These are phyloP conservation scores for Anarrhichthys ocellatus DNA, from an alignment of 2,113 vertebrate species.

Conservation along the genomic window DNA sequence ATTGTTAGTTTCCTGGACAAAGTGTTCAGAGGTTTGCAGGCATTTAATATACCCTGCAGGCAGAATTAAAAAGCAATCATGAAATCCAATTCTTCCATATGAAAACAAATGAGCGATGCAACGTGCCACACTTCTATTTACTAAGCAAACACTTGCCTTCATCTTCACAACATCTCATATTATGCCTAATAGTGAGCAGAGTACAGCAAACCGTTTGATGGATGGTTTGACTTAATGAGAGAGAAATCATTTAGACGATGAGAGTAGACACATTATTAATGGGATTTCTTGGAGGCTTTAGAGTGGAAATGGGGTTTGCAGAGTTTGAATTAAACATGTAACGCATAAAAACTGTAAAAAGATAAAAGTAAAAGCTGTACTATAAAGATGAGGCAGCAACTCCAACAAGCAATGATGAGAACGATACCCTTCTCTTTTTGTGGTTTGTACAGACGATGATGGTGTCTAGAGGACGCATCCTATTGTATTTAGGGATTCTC, in stretches of 20 bases:
- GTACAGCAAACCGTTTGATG: constrained; percentile 65
- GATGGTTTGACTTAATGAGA: constrained; percentile 67
- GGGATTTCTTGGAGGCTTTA: constrained; percentile 29
- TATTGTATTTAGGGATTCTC: neutral
- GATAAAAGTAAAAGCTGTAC: neutral
- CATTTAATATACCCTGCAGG: constrained; percentile 84
- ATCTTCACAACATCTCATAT: constrained; percentile 79
- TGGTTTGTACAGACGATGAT: neutral
- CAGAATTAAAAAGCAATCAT: constrained; percentile 87
- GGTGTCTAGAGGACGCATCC: neutral
- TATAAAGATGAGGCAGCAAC: constrained; percentile 1
- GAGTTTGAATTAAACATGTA: neutral
- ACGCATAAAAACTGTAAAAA: constrained; percentile 10
- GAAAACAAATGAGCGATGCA: constrained; percentile 79
- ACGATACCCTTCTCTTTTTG: neutral
- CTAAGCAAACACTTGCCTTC: constrained; percentile 76
- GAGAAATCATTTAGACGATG: constrained; percentile 63
- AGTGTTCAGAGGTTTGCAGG: constrained; percentile 78
- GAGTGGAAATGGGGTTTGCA: constrained; percentile 4
- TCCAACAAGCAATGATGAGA: neutral
- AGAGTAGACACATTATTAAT: constrained; percentile 50
- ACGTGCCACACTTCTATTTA: constrained; percentile 63
- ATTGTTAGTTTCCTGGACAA: constrained; percentile 87
- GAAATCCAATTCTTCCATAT: constrained; percentile 82
- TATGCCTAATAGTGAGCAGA: constrained; percentile 34